Evolutionary conservation across 2,888 invertebrate genomes (phyloP).

Genomic region (Eilema sororculum): DNA sequence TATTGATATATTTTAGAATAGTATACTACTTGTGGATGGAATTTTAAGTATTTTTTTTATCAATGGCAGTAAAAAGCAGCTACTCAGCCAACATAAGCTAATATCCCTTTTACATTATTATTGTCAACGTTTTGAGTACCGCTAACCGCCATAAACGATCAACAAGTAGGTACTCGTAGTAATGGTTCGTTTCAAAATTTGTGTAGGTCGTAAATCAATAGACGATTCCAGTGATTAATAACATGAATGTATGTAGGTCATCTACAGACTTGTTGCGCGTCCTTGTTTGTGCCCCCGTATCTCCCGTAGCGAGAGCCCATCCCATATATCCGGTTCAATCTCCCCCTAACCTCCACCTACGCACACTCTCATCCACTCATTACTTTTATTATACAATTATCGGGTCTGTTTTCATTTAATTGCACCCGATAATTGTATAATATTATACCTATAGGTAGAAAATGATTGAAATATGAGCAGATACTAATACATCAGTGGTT

Average conservation of each 20-base stretch:
- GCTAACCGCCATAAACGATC: neutral
- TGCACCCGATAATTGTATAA: too few species aligned
- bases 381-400: constrained; percentile 50
- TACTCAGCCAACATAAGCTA: neutral
- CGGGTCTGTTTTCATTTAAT: constrained; percentile 48
- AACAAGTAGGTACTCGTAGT: constrained; percentile 5
- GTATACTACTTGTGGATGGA: neutral
- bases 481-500: neutral
- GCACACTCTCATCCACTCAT: constrained; percentile 41
- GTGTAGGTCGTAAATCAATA: constrained; percentile 39
- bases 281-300: constrained; percentile 56
- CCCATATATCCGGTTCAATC: constrained; percentile 20
- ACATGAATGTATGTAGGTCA: constrained; percentile 69
- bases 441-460: constrained; percentile 24
- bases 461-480: constrained; percentile 14
- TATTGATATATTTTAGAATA: too few species aligned
- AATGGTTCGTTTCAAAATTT: neutral
- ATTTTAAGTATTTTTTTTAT: neutral
- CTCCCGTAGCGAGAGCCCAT: constrained; percentile 20
- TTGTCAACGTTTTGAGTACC: neutral
- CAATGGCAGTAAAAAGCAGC: neutral
- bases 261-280: constrained; percentile 72
- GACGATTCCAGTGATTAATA: constrained; percentile 51
- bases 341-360: constrained; percentile 29
- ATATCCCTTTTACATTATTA: neutral